Conservation (phyloP, 2,888 invertebrate genomes). For the Caenorhabditis parvicauda region DNA sequence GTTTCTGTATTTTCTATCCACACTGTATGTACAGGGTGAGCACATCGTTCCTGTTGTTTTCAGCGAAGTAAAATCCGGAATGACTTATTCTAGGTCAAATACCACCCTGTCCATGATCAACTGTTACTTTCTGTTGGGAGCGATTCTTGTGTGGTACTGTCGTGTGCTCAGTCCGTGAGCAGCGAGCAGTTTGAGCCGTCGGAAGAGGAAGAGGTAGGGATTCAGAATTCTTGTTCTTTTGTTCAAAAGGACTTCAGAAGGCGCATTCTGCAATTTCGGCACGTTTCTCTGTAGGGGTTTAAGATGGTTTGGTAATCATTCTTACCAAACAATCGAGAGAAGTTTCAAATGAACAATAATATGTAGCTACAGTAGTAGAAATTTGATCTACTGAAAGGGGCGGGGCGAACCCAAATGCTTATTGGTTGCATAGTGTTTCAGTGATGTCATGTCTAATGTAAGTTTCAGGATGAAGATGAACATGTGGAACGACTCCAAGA, state of each 20-base stretch:
- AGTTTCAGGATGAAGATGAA: constrained; percentile 6
- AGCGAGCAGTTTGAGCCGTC: constrained; percentile 25
- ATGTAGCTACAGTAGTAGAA: background rate
- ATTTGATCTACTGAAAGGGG: no score
- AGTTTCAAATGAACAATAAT: background rate
- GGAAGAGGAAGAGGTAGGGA: constrained; percentile 22
- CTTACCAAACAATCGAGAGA: background rate
- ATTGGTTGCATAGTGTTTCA: no score
- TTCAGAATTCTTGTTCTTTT: background rate
- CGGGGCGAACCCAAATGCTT: no score
- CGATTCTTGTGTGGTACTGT: constrained; percentile 85
- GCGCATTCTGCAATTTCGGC: background rate
- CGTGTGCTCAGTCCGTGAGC: constrained; percentile 62
- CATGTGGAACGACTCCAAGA: constrained; percentile 69
- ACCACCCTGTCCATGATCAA: constrained; percentile 95
- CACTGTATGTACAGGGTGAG: constrained; percentile 70
- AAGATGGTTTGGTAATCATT: no score
- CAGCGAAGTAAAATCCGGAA: background rate
- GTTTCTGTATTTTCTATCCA: background rate
- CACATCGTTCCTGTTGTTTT: constrained; percentile 70
- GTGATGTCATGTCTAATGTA: no score
- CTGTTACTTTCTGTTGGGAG: constrained; percentile 88
- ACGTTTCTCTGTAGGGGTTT: no score
- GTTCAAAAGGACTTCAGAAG: background rate
- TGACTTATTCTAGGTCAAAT: constrained; percentile 71